Evolutionary conservation across 2,797 vertebrate species (phyloP).

Genomic region (Fistularia commersonii): DNA sequence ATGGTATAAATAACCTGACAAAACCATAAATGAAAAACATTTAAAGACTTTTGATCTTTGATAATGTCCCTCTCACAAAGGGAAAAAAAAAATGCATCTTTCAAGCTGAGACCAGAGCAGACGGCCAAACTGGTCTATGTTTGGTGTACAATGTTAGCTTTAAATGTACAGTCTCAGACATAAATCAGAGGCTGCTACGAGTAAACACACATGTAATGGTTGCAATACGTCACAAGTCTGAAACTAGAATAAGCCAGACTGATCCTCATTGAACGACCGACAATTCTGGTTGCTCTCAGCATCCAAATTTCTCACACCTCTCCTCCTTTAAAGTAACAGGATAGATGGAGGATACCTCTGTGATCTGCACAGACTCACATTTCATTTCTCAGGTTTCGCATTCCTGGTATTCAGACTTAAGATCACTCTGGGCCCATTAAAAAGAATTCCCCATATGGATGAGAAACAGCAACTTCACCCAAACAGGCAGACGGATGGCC

Average conservation of each 20-base stretch:
- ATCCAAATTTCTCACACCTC: conserved; percentile 7
- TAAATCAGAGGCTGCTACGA: conserved; percentile 33
- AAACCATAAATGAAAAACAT: not conserved
- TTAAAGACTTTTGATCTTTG: not conserved
- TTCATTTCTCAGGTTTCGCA: conserved; percentile 68
- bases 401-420: conserved; percentile 68
- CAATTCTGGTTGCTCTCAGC: conserved; percentile 8
- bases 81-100: conserved; percentile 2
- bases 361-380: conserved; percentile 61
- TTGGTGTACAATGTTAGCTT: conserved; percentile 28
- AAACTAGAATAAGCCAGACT: conserved; percentile 17
- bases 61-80: not conserved
- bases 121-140: conserved; percentile 24
- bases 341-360: conserved; percentile 59
- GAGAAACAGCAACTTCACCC: not conserved
- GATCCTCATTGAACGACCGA: conserved; percentile 13
- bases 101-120: conserved; percentile 32
- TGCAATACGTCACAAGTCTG: conserved; percentile 19
- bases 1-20: not conserved
- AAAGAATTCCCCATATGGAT: conserved; percentile 61
- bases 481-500: conserved; percentile 6
- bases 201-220: conserved; percentile 17
- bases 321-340: conserved; percentile 29
- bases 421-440: conserved; percentile 64
- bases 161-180: conserved; percentile 24